Evolutionary conservation across 2,888 invertebrate genomes (phyloP).

Genomic region (Blomia tropicalis): DNA sequence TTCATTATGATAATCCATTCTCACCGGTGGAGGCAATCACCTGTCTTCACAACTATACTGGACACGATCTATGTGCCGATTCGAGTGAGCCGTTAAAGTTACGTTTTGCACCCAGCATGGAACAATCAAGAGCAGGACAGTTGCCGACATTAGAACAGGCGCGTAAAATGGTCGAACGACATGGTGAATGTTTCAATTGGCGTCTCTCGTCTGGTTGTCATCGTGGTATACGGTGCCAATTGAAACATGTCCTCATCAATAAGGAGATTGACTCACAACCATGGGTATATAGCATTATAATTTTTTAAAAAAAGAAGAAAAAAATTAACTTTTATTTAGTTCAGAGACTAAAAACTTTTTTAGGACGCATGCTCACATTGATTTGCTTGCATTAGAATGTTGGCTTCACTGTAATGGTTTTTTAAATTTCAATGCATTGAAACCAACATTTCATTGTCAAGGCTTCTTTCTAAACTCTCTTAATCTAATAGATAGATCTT

Average conservation of each 20-base stretch:
- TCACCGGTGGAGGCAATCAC: constrained; percentile 22
- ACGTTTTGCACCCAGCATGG: constrained; percentile 23
- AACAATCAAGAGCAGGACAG: constrained; percentile 21
- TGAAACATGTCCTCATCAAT: constrained; percentile 20
- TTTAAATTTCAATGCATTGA: no score
- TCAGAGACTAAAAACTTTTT: not conserved
- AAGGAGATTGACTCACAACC: constrained; percentile 22
- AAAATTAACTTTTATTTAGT: not conserved
- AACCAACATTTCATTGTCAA: no score
- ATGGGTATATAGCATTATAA: constrained; percentile 18
- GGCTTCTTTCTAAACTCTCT: no score
- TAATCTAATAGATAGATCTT: no score
- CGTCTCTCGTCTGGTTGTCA: constrained; percentile 22
- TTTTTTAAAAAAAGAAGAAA: not conserved
- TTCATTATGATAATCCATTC: constrained; percentile 23
- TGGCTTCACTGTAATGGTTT: no score
- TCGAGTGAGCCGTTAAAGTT: constrained; percentile 19
- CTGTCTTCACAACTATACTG: constrained; percentile 1
- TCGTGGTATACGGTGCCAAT: constrained; percentile 14
- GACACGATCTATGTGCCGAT: constrained; percentile 22
- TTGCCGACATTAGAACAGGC: constrained; percentile 22
- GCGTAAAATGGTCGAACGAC: constrained; percentile 16
- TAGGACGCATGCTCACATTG: not conserved
- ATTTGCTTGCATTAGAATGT: not conserved
- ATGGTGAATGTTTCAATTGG: constrained; percentile 24